Conservation (phyloP, 2,797 vertebrate genomes). For the Bradypodion ventrale region DNA sequence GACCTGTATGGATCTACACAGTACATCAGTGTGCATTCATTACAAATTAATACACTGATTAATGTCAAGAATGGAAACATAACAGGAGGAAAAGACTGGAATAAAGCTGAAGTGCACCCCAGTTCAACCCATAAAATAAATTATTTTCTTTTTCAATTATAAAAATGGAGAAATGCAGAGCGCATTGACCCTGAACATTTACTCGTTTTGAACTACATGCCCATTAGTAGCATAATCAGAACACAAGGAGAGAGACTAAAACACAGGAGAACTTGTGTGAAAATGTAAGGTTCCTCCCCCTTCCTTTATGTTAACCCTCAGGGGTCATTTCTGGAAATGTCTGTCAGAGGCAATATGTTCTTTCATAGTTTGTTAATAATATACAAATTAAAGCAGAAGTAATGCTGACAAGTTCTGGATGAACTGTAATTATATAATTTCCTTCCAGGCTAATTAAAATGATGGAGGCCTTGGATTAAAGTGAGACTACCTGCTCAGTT, state of each 20-base stretch:
- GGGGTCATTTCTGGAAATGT: slow-evolving; percentile 8
- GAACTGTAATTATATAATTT: slow-evolving; percentile 38
- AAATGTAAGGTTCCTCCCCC: not conserved
- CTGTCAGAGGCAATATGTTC: slow-evolving; percentile 25
- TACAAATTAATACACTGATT: not conserved
- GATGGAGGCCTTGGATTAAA: slow-evolving; percentile 34
- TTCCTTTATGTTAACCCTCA: not conserved
- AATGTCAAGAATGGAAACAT: not conserved
- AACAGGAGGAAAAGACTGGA: not conserved
- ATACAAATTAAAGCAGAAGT: slow-evolving; percentile 48
- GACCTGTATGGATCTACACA: too few species aligned
- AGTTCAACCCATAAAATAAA: not conserved
- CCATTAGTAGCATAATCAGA: not conserved
- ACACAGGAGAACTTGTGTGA: not conserved
- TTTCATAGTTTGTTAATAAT: slow-evolving; percentile 38
- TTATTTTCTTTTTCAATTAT: not conserved
- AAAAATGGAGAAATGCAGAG: not conserved
- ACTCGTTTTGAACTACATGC: not conserved
- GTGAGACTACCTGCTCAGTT: slow-evolving; percentile 46
- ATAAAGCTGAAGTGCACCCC: not conserved
- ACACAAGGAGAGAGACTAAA: not conserved
- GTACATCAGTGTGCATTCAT: not conserved
- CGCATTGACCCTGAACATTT: not conserved
- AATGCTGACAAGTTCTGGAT: slow-evolving; percentile 48
- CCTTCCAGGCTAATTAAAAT: slow-evolving; percentile 40